Evolutionary conservation across 2,888 invertebrate species (phyloP), one percentile per base, ranked within the genome.

Genomic region (Nemotelus pantherinus): DNA sequence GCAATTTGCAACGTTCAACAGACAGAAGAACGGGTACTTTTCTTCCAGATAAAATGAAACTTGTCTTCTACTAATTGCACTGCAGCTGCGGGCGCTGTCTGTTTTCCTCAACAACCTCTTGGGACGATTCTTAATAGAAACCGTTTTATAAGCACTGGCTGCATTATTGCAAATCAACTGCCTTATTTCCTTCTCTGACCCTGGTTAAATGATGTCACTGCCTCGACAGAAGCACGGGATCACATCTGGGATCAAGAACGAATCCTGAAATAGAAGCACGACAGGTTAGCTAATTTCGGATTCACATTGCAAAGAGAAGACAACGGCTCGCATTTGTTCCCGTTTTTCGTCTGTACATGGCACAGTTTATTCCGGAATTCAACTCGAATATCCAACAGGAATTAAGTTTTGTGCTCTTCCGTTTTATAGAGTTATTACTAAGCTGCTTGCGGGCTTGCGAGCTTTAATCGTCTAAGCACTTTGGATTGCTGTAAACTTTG

Each of bases 11-110:
- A 41, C 63, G n/a, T 63, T 3, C 41, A 41, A 6, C 63, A 39
- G 63, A 43, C 43, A 57, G 57, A 57, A 57, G 10, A 10, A 53
- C 6, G 53, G 10, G 53, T 10, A 1, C 53, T 1, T 7, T 6
- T 25, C 53, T 1, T 10, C 1, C 10, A 63, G 9, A 39, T 9
- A 65, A 75, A 78, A 76, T 71, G 57, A 70, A 78, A 76, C 39
- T 45, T 76, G 57, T 75, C 58, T 53, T 65, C 48, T 60, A 57
- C 78, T 78, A 78, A 78, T 78, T 78, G 78, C 76, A 76, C 72
- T 64, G 45, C 65, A 55, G 76, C 78, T 48, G 58, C 47, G 25
- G 78, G 78, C 65, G n/a, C 43, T 60, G 77, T 78, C 78, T 77
- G 76, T 76, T 71, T 70, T 78, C 67, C 76, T 70, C 58, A 76